These are phyloP conservation scores for Triplophysa tibetana DNA, from an alignment of 2,113 vertebrate species.

Conservation along the genomic window DNA sequence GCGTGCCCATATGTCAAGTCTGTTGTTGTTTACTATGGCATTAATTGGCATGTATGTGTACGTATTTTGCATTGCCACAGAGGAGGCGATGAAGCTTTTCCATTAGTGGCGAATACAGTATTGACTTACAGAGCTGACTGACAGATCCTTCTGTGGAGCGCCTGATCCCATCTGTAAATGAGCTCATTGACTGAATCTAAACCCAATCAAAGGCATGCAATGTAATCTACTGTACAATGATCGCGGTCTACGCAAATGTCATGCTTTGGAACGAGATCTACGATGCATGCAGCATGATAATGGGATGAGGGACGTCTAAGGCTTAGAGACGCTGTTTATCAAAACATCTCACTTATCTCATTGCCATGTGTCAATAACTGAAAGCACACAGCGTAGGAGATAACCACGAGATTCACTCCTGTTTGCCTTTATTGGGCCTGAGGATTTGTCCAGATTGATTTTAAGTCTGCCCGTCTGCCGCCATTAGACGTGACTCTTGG, in stretches of 20 bases:
- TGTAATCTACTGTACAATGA: constrained; percentile 10
- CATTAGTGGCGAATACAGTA: constrained; percentile 21
- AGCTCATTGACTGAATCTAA: constrained; percentile 3
- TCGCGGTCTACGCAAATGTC: constrained; percentile 8
- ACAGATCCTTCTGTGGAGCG: constrained; percentile 14
- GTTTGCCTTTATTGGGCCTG: not conserved
- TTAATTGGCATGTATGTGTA: constrained; percentile 22
- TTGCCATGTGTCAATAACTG: constrained; percentile 4
- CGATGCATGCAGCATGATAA: not conserved
- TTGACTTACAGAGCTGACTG: constrained; percentile 20
- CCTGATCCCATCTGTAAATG: constrained; percentile 34
- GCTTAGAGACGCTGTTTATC: constrained; percentile 10
- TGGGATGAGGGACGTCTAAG: constrained; percentile 6
- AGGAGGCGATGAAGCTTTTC: constrained; percentile 8
- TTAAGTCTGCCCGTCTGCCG: constrained; percentile 43
- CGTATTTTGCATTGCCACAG: constrained; percentile 10
- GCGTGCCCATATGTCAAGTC: constrained; percentile 17
- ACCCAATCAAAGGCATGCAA: constrained; percentile 21
- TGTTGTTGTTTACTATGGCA: not conserved
- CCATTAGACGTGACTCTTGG: constrained; percentile 35
- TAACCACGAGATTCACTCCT: not conserved
- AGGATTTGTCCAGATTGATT: constrained; percentile 37
- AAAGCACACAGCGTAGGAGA: constrained; percentile 10
- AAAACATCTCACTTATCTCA: constrained; percentile 13
- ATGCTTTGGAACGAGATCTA: not conserved